Evolutionary conservation across 2,888 invertebrate species (phyloP).

Genomic region (Synergus laeviventris): DNA sequence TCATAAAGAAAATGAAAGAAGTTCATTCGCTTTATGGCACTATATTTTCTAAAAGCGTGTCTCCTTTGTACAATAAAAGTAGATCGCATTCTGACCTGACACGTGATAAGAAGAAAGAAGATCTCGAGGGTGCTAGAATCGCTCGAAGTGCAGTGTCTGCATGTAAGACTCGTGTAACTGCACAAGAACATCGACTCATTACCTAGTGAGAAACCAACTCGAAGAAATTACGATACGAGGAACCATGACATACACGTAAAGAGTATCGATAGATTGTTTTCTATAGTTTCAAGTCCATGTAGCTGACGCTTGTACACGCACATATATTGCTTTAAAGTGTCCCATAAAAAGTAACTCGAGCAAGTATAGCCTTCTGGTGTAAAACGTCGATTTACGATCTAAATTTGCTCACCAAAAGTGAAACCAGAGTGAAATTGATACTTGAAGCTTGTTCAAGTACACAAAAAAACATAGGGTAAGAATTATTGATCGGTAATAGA

Average conservation of each 20-base stretch:
- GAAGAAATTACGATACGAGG: constrained; percentile 5
- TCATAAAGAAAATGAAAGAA: not conserved
- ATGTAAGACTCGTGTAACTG: constrained; percentile 34
- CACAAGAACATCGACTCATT: constrained; percentile 30
- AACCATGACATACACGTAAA: not conserved
- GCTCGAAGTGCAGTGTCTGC: constrained; percentile 28
- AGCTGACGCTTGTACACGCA: constrained; percentile 13
- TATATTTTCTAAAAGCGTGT: not conserved
- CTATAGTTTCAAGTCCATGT: constrained; percentile 27
- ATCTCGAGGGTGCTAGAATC: constrained; percentile 37
- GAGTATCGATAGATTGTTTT: constrained; percentile 20
- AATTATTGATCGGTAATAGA: constrained; percentile 23
- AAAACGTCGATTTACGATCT: constrained; percentile 23
- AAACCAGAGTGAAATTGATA: constrained; percentile 29
- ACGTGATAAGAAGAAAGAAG: constrained; percentile 35
- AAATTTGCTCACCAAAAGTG: constrained; percentile 9
- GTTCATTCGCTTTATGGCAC: not conserved
- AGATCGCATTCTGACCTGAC: constrained; percentile 21
- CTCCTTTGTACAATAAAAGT: constrained; percentile 4
- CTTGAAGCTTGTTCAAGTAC: not conserved
- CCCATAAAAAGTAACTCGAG: constrained; percentile 32
- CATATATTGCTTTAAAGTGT: constrained; percentile 26
- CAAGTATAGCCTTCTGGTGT: constrained; percentile 20
- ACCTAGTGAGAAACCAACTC: constrained; percentile 10
- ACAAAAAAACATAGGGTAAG: not conserved